Evolutionary conservation across 2,888 invertebrate species (phyloP), one percentile per base, ranked within the genome.

Genomic region (Synergus itoensis): DNA sequence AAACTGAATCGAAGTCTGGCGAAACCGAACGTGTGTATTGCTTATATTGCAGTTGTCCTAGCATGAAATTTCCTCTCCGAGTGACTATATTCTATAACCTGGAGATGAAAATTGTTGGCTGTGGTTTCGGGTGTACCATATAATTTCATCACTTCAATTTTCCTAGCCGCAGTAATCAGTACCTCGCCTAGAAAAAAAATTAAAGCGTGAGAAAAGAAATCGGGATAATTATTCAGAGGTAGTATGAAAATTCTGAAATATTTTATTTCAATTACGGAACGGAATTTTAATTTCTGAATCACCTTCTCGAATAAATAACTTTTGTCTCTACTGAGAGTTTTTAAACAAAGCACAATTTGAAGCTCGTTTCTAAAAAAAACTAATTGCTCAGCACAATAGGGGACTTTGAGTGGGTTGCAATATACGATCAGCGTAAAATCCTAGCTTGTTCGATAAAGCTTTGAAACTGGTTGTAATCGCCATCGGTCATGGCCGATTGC

Each of bases 401-500:
- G 7, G 62, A 62, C 62, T 62, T 62, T 62, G 14, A 14, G 62
- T 62, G 1, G 62, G 62, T 4, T 21, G 12, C 28, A 28, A 62
- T 28, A 28, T 62, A 62, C 62, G 62, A 62, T 14, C 12, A 5
- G 1, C 62, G 62, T 4, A 21, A 60, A 60, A 60, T 12, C 60
- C 53, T 16, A 12, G 21, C 18, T n/a, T 21, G 60, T 21, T 11
- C 4, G 21, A 21, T 60, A 60, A 21, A 60, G 36, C 48, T 73
- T 82, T 77, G 63, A 80, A 86, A 87, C 86, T 84, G 80, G 84
- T 84, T 85, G 81, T 81, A 82, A 82, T 84, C 84, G 78, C 84
- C 83, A 86, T 87, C 83, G 86, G 88, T 85, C 87, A 88, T 82
- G 88, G 88, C 82, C 86, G 84, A 87, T 87, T 82, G 82, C 85